Conservation (phyloP, 2,113 vertebrate species). For the Butastur rufipennis region DNA sequence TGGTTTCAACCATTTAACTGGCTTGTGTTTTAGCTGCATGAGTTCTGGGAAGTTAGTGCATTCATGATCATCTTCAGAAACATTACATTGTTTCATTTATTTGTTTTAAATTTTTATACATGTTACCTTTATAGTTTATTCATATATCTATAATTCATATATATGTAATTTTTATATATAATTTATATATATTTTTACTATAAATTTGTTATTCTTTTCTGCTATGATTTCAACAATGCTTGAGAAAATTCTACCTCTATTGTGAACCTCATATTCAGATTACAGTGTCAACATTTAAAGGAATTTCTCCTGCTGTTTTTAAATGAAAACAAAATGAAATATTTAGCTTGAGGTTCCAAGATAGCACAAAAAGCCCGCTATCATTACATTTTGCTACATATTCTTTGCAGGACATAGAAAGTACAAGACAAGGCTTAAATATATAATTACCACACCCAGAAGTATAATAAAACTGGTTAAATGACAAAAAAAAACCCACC, state of each 20-base stretch:
- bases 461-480: not conserved
- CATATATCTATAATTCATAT: not conserved
- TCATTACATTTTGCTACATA: not conserved
- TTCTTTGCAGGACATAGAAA: not conserved
- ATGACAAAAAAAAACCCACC: not conserved
- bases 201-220: not conserved
- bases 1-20: not conserved
- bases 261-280: not conserved
- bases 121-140: too few relatives aligned
- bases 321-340: not conserved
- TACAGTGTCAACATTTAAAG: not conserved
- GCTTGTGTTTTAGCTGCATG: fast-evolving
- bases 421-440: not conserved
- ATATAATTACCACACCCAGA: not conserved
- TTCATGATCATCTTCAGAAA: not conserved
- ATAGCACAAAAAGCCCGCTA: not conserved
- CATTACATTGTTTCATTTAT: not conserved
- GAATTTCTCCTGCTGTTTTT: not conserved
- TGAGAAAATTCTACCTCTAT: not conserved
- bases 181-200: not conserved
- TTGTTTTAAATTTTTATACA: not conserved
- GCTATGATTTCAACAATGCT: not conserved
- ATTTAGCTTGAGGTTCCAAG: not conserved
- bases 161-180: not conserved
- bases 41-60: not conserved